Evolutionary conservation across 2,888 invertebrate species (phyloP).

Genomic region (Formica aserva): DNA sequence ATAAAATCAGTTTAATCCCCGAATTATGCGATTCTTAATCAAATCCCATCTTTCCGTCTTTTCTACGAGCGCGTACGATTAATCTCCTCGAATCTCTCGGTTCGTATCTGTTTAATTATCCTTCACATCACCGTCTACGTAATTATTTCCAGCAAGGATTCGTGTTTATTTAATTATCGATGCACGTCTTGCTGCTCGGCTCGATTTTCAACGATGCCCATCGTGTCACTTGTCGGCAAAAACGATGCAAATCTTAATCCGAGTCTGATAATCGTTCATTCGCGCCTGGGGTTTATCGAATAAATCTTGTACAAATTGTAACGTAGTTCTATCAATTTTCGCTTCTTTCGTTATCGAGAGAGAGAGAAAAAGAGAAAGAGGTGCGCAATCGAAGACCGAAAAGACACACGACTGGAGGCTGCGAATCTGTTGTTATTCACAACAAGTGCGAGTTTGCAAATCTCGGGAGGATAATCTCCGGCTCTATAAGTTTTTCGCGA

Average conservation of each 20-base stretch:
- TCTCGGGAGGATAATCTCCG: not conserved
- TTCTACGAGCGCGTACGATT: conserved; percentile 1
- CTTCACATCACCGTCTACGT: conserved; percentile 27
- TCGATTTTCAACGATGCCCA: conserved; percentile 15
- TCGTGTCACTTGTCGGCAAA: not conserved
- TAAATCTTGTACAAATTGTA: conserved; percentile 50
- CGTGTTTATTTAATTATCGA: conserved; percentile 44
- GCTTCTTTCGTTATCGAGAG: not conserved
- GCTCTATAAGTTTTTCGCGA: not conserved
- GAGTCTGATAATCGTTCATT: conserved; percentile 44
- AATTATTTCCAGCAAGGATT: conserved; percentile 26
- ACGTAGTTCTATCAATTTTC: conserved; percentile 4
- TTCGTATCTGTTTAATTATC: conserved; percentile 49
- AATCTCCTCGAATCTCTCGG: conserved; percentile 13
- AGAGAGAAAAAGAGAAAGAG: not conserved
- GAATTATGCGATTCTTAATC: conserved; percentile 51
- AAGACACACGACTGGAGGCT: too few species aligned
- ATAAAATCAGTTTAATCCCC: conserved; percentile 26
- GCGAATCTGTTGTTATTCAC: conserved; percentile 32
- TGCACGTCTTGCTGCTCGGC: not conserved
- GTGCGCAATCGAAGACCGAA: not conserved
- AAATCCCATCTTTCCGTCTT: not conserved
- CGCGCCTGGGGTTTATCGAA: conserved; percentile 22
- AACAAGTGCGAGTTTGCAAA: conserved; percentile 11
- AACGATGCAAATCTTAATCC: conserved; percentile 33